A percentile compares a stretch with the other conserved stretches of the same genome.
phyloP scores from a whole-genome alignment of 2,888 invertebrate species.

The Meteorus colon region DNA sequence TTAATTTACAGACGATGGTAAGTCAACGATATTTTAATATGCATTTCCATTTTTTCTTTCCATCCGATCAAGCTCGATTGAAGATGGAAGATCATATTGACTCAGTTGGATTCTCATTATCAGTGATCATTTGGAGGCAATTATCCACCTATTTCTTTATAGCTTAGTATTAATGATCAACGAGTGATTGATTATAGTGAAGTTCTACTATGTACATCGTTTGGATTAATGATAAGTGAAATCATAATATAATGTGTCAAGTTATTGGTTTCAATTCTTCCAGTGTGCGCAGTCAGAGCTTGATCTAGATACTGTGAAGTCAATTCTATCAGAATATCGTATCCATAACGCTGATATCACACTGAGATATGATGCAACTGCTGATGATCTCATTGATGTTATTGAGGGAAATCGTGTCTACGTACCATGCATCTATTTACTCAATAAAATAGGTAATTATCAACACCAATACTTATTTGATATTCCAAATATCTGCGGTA shows the following conservation, averaged over 20 bases:
- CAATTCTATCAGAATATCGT: conserved; percentile 97
- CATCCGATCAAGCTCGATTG: background rate
- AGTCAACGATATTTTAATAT: conserved; percentile 52
- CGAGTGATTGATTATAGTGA: no score
- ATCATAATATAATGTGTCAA: background rate
- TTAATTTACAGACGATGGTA: conserved; percentile 95
- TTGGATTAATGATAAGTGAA: background rate
- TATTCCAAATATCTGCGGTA: background rate
- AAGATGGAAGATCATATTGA: background rate
- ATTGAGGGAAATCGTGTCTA: conserved; percentile 99
- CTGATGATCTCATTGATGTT: conserved; percentile 98
- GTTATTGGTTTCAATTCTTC: conserved; percentile 36
- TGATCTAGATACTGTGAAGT: conserved; percentile 95
- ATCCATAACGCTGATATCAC: conserved; percentile 99
- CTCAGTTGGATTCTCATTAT: no score
- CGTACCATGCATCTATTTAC: conserved; percentile 97
- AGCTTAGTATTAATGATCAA: no score
- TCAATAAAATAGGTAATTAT: conserved; percentile 94
- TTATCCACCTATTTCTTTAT: no score
- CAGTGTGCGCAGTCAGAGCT: conserved; percentile 92
- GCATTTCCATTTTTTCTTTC: background rate
- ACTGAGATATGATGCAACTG: conserved; percentile 93
- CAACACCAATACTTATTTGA: background rate
- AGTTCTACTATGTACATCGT: background rate
- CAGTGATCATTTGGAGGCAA: no score